phyloP scores from a whole-genome alignment of 2,113 vertebrate genomes.

The Ceyx margarethae region DNA sequence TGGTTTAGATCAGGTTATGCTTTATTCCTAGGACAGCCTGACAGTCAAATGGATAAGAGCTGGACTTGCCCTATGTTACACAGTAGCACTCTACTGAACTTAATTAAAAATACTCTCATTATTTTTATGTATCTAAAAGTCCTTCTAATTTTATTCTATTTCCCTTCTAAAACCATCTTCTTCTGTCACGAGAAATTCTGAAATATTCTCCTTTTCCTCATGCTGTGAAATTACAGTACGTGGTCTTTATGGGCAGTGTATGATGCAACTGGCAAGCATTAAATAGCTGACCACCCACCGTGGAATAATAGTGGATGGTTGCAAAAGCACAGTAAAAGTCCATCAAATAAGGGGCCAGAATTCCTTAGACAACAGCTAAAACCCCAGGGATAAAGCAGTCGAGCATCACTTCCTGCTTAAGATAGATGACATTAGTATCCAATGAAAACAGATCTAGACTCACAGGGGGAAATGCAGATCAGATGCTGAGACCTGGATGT shows the following conservation, averaged over 20 bases:
- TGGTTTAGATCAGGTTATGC: not conserved
- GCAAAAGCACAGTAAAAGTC: slow-evolving; percentile 57
- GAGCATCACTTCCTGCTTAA: slow-evolving; percentile 72
- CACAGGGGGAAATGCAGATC: not conserved
- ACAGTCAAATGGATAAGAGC: not conserved
- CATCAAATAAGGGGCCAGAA: slow-evolving; percentile 59
- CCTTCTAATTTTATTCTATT: not conserved
- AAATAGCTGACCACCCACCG: slow-evolving; percentile 55
- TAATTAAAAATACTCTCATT: not conserved
- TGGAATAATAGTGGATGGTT: slow-evolving; percentile 51
- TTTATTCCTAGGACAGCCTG: not conserved
- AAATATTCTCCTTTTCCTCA: slow-evolving; percentile 35
- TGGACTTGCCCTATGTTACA: not conserved
- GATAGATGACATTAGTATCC: slow-evolving; percentile 52
- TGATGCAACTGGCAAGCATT: slow-evolving; percentile 53
- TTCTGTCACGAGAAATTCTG: not conserved
- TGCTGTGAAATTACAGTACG: slow-evolving; percentile 47
- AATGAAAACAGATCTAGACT: slow-evolving; percentile 32
- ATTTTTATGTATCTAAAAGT: not conserved
- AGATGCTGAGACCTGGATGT: not conserved
- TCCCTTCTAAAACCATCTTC: not conserved
- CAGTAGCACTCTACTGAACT: not conserved
- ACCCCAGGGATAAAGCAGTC: slow-evolving; percentile 70
- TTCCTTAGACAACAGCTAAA: slow-evolving; percentile 65
- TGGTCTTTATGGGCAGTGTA: not conserved